Conservation (phyloP, 2,888 invertebrate species). For the Gonocerus acuteangulatus region DNA sequence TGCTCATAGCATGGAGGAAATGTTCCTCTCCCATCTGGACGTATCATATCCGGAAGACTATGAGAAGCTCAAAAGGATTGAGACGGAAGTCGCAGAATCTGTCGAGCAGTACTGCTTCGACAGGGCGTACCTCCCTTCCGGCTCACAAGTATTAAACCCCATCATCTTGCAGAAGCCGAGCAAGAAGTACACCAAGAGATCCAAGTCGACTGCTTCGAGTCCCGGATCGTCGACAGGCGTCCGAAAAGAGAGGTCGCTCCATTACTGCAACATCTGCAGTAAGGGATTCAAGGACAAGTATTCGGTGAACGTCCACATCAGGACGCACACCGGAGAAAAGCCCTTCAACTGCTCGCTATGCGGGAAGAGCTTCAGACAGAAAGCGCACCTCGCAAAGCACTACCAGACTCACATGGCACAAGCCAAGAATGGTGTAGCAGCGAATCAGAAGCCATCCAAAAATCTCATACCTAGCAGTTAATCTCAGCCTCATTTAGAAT, state of each 20-base stretch:
- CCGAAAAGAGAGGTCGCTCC: constrained; percentile 71
- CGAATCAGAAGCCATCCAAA: constrained; percentile 32
- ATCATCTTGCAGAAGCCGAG: constrained; percentile 32
- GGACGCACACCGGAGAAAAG: constrained; percentile 96
- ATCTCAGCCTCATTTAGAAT: constrained; percentile 17
- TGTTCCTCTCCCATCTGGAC: constrained; percentile 60
- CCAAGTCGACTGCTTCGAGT: constrained; percentile 48
- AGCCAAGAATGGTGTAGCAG: constrained; percentile 38
- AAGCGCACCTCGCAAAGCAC: constrained; percentile 85
- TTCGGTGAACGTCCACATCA: constrained; percentile 93
- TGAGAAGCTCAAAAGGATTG: constrained; percentile 75
- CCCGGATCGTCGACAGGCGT: constrained; percentile 41
- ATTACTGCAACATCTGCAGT: constrained; percentile 88
- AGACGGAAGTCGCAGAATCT: constrained; percentile 71
- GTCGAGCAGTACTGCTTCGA: constrained; percentile 51
- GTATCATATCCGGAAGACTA: constrained; percentile 66
- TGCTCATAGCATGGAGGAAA: constrained; percentile 60
- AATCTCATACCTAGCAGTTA: constrained; percentile 29
- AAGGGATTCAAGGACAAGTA: constrained; percentile 94
- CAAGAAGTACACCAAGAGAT: constrained; percentile 55
- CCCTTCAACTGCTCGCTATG: constrained; percentile 92
- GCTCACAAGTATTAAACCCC: constrained; percentile 51
- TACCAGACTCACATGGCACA: constrained; percentile 88
- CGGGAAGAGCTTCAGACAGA: constrained; percentile 86
- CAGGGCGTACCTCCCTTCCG: constrained; percentile 46